Percentiles rank a stretch among this genome's conserved stretches.
phyloP scores from a whole-genome alignment of 2,888 invertebrate species.

The Eutolmus rufibarbis region DNA sequence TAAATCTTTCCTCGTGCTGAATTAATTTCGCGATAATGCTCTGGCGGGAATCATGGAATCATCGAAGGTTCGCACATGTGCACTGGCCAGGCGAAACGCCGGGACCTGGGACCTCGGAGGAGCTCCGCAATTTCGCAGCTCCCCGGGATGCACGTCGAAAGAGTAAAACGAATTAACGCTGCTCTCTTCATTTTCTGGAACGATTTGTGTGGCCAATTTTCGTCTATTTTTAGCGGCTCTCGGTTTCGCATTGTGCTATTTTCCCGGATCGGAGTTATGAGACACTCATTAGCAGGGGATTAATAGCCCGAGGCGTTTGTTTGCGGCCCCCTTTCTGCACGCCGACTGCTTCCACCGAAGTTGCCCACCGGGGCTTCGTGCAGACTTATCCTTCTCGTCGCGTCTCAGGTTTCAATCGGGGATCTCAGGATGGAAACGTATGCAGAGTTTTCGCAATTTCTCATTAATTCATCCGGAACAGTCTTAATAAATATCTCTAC shows the following conservation, averaged over 20 bases:
- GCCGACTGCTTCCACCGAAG: not conserved
- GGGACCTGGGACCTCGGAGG: not conserved
- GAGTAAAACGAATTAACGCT: conserved; percentile 25
- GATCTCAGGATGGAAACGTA: not conserved
- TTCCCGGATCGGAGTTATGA: conserved; percentile 17
- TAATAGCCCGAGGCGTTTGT: conserved; percentile 23
- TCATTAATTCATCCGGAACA: not conserved
- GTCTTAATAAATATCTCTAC: not conserved
- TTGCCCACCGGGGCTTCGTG: not conserved
- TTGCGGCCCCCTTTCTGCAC: not conserved
- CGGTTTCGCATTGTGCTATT: not conserved
- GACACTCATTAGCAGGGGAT: conserved; percentile 25
- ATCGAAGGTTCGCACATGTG: conserved; percentile 22
- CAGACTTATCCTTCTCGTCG: not conserved
- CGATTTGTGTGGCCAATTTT: conserved; percentile 36
- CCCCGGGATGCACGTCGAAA: not conserved
- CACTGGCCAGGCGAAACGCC: not conserved
- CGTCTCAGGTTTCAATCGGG: not conserved
- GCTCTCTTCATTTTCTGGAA: conserved; percentile 18
- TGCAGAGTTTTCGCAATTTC: not conserved
- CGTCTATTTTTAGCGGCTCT: conserved; percentile 12
- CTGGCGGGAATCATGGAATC: not conserved
- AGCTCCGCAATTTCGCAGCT: not conserved
- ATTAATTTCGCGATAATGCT: conserved; percentile 26
- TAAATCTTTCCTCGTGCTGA: conserved; percentile 36